A percentile compares a stretch with the other conserved stretches of the same genome.
Evolutionary conservation across 2,888 invertebrate genomes (phyloP).

Genomic region (Thereva nobilitata): DNA sequence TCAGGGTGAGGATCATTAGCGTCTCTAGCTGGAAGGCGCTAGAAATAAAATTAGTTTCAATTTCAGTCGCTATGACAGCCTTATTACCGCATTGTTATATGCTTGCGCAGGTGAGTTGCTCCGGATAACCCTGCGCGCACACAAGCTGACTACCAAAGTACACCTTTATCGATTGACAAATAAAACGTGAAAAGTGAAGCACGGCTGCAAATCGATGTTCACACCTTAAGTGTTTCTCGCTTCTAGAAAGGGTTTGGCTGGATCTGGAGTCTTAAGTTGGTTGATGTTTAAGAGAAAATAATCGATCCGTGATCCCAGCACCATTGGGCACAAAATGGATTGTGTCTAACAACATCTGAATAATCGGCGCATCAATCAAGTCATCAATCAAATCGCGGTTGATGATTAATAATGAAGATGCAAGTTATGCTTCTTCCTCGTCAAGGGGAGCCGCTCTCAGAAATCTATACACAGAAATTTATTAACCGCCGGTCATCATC

Average conservation of each 20-base stretch:
- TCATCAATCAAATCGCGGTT: constrained; percentile 6
- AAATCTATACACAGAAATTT: too few relatives aligned
- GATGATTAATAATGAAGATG: constrained; percentile 3
- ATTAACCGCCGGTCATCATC: too few relatives aligned
- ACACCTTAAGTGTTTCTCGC: too few relatives aligned
- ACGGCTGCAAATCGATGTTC: background rate
- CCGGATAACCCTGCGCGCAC: background rate
- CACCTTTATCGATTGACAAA: background rate
- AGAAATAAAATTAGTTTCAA: background rate
- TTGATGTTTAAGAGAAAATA: too few relatives aligned
- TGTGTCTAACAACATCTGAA: background rate
- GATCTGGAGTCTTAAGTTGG: too few relatives aligned
- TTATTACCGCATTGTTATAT: background rate
- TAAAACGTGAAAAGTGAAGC: constrained; percentile 19
- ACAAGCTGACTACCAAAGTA: background rate
- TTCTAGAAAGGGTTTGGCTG: too few relatives aligned
- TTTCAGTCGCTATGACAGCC: constrained; percentile 9
- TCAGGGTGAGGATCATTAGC: background rate
- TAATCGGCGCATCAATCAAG: constrained; percentile 19
- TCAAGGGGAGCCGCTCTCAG: constrained; percentile 1
- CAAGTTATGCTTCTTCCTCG: background rate
- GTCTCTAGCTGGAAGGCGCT: background rate
- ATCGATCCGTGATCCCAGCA: too few relatives aligned
- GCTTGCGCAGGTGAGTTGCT: background rate
- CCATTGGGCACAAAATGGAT: too few relatives aligned